Base-by-base conservation (phyloP, 2,113 vertebrate species). In the Progne subis region DNA sequence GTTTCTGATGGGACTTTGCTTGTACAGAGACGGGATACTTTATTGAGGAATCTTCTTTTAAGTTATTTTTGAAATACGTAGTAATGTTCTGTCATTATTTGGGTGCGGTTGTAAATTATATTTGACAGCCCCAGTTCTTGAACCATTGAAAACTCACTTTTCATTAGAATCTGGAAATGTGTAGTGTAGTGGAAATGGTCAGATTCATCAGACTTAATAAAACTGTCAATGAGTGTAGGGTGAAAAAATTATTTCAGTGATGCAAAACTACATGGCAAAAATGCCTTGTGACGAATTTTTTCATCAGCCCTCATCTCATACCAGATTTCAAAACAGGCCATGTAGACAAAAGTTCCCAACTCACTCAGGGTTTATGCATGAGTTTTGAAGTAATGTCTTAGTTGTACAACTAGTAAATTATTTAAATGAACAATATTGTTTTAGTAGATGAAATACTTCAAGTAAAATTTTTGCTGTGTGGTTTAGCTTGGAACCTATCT, bases 341-440 rank as follows among this genome's bases (percentile, higher is more conserved):
- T 31, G 24, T 18, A 44, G 9, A 2, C 31, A 39, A 64, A 72
- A 67, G 28, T 29, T 91, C 23, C 18, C 23, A 50, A 4, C 76
- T 82, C 6, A 10, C n/a, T 82, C 7, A 1, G 19, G 39, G 13
- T 71, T 53, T 83, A 20, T 0, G 0, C 29, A 5, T 1, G 6
- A 49, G 15, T 82, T 85, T 82, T 75, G 39, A 79, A 86, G 67
- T 25, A 19, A 21, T 5, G 6, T 67, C 39, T 57, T 67, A 19
- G 5, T 46, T 82, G 26, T 56, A 64, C 4, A 39, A 29, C 13
- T 72, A 50, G 68, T 59, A 77, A 76, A 50, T 53, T 5, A 7
- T 53, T 91, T 80, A 80, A 89, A 64, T 50, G 16, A 68, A n/a
- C 11, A 28, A 28, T 31, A 32, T 26, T 64, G 17, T 69, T 80